phyloP scores from a whole-genome alignment of 2,888 invertebrate genomes.

The Heliconius sara region DNA sequence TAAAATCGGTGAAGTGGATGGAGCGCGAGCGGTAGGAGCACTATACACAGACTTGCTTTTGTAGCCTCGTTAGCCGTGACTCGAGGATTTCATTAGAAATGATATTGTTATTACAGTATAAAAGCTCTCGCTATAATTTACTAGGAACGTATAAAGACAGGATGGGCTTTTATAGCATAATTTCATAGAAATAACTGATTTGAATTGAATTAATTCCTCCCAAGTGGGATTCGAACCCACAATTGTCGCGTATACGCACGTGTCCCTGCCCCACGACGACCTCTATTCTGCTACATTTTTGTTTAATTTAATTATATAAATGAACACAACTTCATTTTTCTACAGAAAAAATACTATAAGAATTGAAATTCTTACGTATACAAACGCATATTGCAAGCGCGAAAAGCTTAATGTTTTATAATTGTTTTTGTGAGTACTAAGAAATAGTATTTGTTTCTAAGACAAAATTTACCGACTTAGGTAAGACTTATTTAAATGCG shows the following conservation, averaged over 20 bases:
- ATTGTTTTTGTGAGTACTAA: background rate
- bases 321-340: too few relatives aligned
- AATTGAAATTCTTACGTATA: background rate
- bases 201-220: too few relatives aligned
- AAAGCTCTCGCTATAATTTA: background rate
- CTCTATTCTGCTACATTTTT: too few relatives aligned
- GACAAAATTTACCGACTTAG: too few relatives aligned
- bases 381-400: background rate
- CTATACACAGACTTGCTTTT: background rate
- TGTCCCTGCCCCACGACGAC: too few relatives aligned
- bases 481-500: too few relatives aligned
- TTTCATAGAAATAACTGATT: background rate
- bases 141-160: background rate
- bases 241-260: too few relatives aligned
- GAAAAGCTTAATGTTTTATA: background rate
- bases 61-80: conserved; percentile 6
- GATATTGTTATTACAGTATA: background rate
- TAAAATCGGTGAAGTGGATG: background rate
- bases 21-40: background rate
- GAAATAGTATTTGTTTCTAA: too few relatives aligned
- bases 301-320: too few relatives aligned
- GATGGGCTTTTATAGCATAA: background rate
- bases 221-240: too few relatives aligned
- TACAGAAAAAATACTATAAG: too few relatives aligned
- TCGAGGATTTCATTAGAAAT: conserved; percentile 7